Percentiles rank a stretch among this genome's conserved stretches.
phyloP scores from a whole-genome alignment of 1,140 invertebrate species.

The Panonychus citri region DNA sequence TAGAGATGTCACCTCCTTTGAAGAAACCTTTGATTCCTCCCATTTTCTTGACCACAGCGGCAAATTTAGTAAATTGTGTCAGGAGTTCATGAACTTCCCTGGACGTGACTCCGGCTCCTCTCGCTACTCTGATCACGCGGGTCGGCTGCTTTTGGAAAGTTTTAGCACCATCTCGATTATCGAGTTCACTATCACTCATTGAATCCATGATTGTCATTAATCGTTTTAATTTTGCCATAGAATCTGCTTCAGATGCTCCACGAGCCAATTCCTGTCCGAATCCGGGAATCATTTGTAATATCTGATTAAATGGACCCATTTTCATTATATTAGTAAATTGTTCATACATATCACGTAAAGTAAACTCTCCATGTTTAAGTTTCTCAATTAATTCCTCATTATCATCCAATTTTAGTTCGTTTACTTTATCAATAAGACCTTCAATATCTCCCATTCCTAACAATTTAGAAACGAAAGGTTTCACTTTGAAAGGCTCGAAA shows the following conservation, averaged over 20 bases:
- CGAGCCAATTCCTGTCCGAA: conserved; percentile 97
- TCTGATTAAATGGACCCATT: conserved; percentile 99
- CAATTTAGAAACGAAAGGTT: conserved; percentile 96
- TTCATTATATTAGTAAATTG: conserved; percentile 99
- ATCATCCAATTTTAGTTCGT: conserved; percentile 93
- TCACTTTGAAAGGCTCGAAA: conserved; percentile 95
- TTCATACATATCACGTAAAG: conserved; percentile 97
- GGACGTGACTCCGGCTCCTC: conserved; percentile 80
- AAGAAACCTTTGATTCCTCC: conserved; percentile 97
- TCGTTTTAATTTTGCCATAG: conserved; percentile 81
- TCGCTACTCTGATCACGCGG: conserved; percentile 61
- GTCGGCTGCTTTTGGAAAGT: conserved; percentile 80
- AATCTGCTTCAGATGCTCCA: conserved; percentile 97
- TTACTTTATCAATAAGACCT: conserved; percentile 86
- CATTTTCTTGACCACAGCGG: conserved; percentile 99
- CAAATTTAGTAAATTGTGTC: conserved; percentile 96
- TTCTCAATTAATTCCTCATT: conserved; percentile 97
- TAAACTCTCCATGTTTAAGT: conserved; percentile 96
- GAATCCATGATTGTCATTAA: conserved; percentile 99
- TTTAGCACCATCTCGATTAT: conserved; percentile 87
- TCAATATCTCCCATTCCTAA: conserved; percentile 99
- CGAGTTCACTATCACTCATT: conserved; percentile 92
- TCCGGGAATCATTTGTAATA: conserved; percentile 98
- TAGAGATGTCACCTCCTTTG: conserved; percentile 89
- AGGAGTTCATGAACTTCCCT: conserved; percentile 93